Evolutionary conservation across 2,888 invertebrate genomes (phyloP).

Genomic region (Cerastis leucographa): DNA sequence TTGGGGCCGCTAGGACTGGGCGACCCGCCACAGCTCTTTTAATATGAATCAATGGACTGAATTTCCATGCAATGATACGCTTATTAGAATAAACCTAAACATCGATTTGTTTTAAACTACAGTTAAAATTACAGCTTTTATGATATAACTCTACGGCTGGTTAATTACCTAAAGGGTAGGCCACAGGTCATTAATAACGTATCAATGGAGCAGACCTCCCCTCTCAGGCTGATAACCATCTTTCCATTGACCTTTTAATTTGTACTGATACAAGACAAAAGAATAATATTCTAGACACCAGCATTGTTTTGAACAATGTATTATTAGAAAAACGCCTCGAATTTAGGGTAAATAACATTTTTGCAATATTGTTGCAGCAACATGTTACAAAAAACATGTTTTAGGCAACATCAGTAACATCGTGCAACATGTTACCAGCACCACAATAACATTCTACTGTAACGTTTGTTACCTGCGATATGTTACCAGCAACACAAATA

Average conservation of each 20-base stretch:
- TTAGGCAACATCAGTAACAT: no score
- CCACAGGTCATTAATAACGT: background rate
- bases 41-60: background rate
- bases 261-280: constrained; percentile 10
- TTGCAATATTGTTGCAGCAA: background rate
- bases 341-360: no score
- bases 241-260: background rate
- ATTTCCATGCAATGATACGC: background rate
- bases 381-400: no score
- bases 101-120: background rate
- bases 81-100: background rate
- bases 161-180: background rate
- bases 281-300: background rate
- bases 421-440: no score
- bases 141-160: background rate
- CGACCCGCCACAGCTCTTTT: background rate
- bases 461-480: no score
- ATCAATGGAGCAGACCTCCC: background rate
- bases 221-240: constrained; percentile 2
- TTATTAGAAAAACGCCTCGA: background rate
- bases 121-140: background rate
- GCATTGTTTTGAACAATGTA: background rate
- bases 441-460: no score
- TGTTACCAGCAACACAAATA: no score
- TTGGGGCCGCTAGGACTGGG: background rate